These are phyloP conservation scores for Trissoscelio sp. DNA, from an alignment of 2,888 invertebrate genomes.

Conservation along the genomic window DNA sequence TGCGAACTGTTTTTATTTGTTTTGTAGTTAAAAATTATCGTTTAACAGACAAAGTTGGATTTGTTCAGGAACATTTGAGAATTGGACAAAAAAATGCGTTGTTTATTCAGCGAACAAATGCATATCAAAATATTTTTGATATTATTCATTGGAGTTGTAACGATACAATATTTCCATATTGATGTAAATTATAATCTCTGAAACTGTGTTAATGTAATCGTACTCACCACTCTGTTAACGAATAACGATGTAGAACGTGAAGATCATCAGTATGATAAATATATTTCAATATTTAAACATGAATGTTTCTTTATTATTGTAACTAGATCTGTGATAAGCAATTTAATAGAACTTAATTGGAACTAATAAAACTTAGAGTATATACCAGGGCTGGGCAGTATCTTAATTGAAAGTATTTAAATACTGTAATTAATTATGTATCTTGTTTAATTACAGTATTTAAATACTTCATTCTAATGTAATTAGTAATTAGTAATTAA, in stretches of 20 bases:
- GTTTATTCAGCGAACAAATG: constrained; percentile 32
- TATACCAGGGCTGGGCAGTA: too few species aligned
- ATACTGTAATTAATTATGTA: too few species aligned
- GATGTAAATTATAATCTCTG: constrained; percentile 35
- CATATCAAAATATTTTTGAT: constrained; percentile 59
- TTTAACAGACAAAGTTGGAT: constrained; percentile 1
- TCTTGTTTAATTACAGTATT: too few species aligned
- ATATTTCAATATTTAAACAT: constrained; percentile 56
- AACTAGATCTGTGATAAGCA: constrained; percentile 8
- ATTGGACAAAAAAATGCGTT: constrained; percentile 19
- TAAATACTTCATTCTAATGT: too few species aligned
- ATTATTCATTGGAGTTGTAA: constrained; percentile 41
- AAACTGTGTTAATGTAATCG: constrained; percentile 50
- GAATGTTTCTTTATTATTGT: constrained; percentile 24
- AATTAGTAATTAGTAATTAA: too few species aligned
- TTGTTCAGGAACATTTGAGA: not conserved
- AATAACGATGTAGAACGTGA: constrained; percentile 41
- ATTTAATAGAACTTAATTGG: constrained; percentile 15
- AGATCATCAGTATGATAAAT: constrained; percentile 47
- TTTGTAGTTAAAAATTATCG: not conserved
- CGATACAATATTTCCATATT: constrained; percentile 35
- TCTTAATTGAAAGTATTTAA: too few species aligned
- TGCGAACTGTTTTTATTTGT: not conserved
- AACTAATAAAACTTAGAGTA: not conserved
- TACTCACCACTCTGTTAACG: constrained; percentile 44